A percentile compares a stretch with the other conserved stretches of the same genome.
phyloP scores from a whole-genome alignment of 1,140 invertebrate genomes.

The Heliconius congener region DNA sequence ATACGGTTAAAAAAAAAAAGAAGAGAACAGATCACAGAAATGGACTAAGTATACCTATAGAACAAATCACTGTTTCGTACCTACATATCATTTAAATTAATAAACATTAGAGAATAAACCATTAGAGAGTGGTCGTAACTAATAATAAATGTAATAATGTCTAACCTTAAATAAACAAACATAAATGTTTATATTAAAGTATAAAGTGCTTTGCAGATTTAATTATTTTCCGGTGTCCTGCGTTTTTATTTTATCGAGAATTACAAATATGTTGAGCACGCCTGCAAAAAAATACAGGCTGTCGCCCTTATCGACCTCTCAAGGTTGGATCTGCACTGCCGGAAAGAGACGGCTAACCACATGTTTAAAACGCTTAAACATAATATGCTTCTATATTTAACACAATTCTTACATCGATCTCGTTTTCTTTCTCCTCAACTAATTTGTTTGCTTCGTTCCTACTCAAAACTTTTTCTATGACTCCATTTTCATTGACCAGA shows the following conservation, averaged over 20 bases:
- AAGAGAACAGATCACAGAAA: too few relatives aligned
- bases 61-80: not conserved
- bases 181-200: not conserved
- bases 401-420: slow-evolving; percentile 63
- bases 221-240: not conserved
- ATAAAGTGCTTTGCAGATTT: not conserved
- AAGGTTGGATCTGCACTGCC: slow-evolving; percentile 45
- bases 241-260: slow-evolving; percentile 3
- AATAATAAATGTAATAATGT: not conserved
- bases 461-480: slow-evolving; percentile 66
- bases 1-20: too few relatives aligned
- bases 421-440: slow-evolving; percentile 68
- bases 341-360: slow-evolving; percentile 37
- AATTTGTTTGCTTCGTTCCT: slow-evolving; percentile 71
- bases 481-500: slow-evolving; percentile 62
- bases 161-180: not conserved
- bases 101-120: not conserved
- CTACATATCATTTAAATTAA: too few relatives aligned
- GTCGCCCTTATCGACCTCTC: slow-evolving; percentile 45
- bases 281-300: slow-evolving; percentile 44
- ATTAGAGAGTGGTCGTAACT: not conserved
- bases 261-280: slow-evolving; percentile 38
- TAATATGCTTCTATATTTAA: slow-evolving; percentile 21
- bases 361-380: slow-evolving; percentile 36
- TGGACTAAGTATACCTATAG: too few relatives aligned